Conservation (phyloP, 1,140 invertebrate species). For the Neotoxoptera formosana region DNA sequence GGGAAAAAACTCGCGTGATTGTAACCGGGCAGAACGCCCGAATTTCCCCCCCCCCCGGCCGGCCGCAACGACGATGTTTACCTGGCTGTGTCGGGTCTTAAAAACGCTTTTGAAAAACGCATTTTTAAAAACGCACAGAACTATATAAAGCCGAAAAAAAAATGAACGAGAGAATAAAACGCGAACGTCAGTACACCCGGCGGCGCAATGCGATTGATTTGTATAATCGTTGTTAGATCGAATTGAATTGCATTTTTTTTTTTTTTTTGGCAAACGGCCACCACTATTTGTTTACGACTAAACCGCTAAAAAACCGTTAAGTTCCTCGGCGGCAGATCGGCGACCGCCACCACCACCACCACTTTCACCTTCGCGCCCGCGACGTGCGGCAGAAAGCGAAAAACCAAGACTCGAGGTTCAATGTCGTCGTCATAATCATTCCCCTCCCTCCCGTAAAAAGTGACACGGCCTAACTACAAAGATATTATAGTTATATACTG, state of each 20-base stretch:
- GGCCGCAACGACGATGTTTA: background rate
- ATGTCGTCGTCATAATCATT: conserved; percentile 36
- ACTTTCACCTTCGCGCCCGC: conserved; percentile 44
- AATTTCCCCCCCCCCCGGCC: background rate
- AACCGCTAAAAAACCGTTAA: conserved; percentile 52
- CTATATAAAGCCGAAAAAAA: background rate
- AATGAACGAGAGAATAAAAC: background rate
- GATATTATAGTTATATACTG: background rate
- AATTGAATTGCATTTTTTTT: background rate
- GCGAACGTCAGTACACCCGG: background rate
- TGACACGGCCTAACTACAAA: too few species aligned
- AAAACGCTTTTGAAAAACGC: background rate
- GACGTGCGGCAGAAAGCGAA: conserved; percentile 39
- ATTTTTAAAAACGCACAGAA: background rate
- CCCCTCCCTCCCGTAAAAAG: background rate
- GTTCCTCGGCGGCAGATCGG: conserved; percentile 27
- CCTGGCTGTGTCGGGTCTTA: background rate
- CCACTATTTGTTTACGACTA: conserved; percentile 46
- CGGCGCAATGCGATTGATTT: background rate
- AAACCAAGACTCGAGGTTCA: conserved; percentile 32
- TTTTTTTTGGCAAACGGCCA: conserved; percentile 38
- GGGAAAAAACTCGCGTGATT: conserved; percentile 16
- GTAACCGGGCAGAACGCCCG: background rate
- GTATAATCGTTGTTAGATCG: background rate
- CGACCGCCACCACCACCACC: conserved; percentile 24